Base-by-base conservation (phyloP, 2,888 invertebrate species). In the Elegia similella region DNA sequence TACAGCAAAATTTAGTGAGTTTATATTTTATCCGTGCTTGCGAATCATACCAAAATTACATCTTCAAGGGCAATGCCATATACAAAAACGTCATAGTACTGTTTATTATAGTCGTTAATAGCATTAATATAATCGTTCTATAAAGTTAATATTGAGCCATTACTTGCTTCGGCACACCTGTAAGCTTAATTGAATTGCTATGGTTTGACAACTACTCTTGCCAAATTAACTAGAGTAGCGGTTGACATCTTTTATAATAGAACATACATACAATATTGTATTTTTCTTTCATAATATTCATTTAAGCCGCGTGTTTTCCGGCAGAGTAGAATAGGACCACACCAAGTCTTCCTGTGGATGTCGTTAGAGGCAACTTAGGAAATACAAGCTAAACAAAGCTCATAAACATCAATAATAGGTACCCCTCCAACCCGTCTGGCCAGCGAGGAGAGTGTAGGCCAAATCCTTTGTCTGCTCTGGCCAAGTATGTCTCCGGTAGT, bases 71-170 rank as follows among this genome's bases (percentile, higher is more conserved):
- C 38, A 38, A 38, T 38, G 16, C 34, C 6, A 16, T 38, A 13
- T 38, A 6, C 16, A 2, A 12, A 15, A 50, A 34, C 50, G 12
- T 34, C 32, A 34, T 34, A 50, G 34, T 16, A 50, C 34, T 8
- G 16, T 50, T 34, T 16, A 50, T 17, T 12, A 17, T 34, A 34
- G 34, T 50, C 34, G 50, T 50, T 38, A 38, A 50, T 50, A 50
- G 16, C 16, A 34, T 17, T 50, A 32, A 15, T 32, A 7, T 50
- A 17, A 34, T 50, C 16, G 32, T 38, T 38, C 34, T 50, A 50
- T 50, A 50, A 50, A 50, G 34, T 50, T 50, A 30, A 50, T 50
- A 50, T 38, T 12, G 50, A 34, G 12, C 50, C 17, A 50, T 50
- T 34, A 50, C 34, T 50, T 13, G 13, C 44, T 47, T 47, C 30